Conservation (phyloP, 2,113 vertebrate genomes). For the Tragelaphus scriptus region DNA sequence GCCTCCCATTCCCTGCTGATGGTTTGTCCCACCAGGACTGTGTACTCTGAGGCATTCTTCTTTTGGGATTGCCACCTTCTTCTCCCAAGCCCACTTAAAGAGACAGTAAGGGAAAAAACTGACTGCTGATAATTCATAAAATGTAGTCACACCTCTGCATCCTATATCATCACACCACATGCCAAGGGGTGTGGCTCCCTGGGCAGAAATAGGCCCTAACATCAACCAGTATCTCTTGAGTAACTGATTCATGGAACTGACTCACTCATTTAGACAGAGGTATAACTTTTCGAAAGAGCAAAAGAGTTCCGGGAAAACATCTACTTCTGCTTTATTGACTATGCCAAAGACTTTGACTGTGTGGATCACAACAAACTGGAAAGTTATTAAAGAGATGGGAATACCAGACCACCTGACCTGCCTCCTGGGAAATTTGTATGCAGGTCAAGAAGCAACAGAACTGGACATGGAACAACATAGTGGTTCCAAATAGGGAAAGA, state of each 20-base stretch:
- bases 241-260: background rate
- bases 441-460: background rate
- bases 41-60: background rate
- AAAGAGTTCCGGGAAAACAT: background rate
- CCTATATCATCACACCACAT: fast-evolving
- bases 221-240: background rate
- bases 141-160: background rate
- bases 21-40: background rate
- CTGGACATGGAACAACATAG: background rate
- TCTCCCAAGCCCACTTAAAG: background rate
- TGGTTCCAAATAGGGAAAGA: background rate
- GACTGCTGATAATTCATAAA: background rate
- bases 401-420: background rate
- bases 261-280: background rate
- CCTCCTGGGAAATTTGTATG: background rate
- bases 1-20: background rate
- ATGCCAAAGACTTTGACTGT: background rate
- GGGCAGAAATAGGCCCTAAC: background rate
- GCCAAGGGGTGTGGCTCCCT: background rate
- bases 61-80: background rate
- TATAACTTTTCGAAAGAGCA: background rate
- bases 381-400: background rate
- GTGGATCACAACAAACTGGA: background rate
- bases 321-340: background rate
- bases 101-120: background rate